Evolutionary conservation across 2,797 vertebrate species (phyloP).

Genomic region (Coregonus suidteri): DNA sequence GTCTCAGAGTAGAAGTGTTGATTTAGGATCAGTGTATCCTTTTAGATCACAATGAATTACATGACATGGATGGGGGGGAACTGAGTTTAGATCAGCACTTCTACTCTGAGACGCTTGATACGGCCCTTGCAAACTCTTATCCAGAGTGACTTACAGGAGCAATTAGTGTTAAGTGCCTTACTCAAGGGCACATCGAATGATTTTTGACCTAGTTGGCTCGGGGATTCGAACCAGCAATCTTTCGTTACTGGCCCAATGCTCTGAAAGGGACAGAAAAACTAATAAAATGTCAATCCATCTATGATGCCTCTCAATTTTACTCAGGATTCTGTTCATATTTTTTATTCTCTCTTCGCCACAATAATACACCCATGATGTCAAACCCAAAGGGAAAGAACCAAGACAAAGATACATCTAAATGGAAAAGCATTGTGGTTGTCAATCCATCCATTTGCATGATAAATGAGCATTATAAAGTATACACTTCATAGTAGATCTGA

Average conservation of each 20-base stretch:
- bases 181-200: too few species aligned
- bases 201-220: too few species aligned
- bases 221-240: too few species aligned
- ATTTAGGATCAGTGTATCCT: not conserved
- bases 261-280: not conserved
- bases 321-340: not conserved
- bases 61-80: too few species aligned
- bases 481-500: slow-evolving; percentile 52
- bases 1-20: not conserved
- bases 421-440: slow-evolving; percentile 46
- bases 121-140: too few species aligned
- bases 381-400: slow-evolving; percentile 53
- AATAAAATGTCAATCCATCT: not conserved
- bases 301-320: not conserved
- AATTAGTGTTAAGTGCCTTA: too few species aligned
- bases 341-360: not conserved
- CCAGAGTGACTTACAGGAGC: too few species aligned
- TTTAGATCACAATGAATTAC: not conserved
- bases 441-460: slow-evolving; percentile 57
- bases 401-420: slow-evolving; percentile 1
- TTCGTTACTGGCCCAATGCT: too few species aligned
- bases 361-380: slow-evolving; percentile 10
- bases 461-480: slow-evolving; percentile 50
- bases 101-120: too few species aligned
- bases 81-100: not conserved